Percentiles rank a stretch among this genome's conserved stretches.
phyloP scores from a whole-genome alignment of 2,797 vertebrate species.

The Parauchenoglanis punctatus region DNA sequence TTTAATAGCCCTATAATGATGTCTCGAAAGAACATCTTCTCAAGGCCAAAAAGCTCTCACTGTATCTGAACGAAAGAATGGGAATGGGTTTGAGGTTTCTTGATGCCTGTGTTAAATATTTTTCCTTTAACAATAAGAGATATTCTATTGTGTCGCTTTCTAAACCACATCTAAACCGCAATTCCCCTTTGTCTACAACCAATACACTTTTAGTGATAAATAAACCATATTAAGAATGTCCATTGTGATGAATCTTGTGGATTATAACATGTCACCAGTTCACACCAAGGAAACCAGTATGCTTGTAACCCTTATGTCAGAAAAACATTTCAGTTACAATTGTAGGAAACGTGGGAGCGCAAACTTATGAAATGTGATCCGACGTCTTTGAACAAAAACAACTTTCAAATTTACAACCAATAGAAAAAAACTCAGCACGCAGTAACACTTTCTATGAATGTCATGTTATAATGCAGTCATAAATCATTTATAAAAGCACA shows the following conservation, averaged over 20 bases:
- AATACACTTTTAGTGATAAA: background rate
- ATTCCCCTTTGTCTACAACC: background rate
- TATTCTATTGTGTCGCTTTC: background rate
- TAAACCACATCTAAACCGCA: background rate
- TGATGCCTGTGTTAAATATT: background rate
- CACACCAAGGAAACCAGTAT: background rate
- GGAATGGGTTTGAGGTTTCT: background rate
- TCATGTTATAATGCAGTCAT: background rate
- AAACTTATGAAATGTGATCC: background rate
- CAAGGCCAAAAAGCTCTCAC: background rate
- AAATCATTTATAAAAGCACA: background rate
- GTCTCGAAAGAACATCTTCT: background rate
- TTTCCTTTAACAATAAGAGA: background rate
- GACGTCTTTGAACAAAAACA: background rate
- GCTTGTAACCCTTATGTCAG: background rate
- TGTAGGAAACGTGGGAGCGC: background rate
- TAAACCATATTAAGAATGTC: background rate
- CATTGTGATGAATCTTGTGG: background rate
- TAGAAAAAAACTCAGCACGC: background rate
- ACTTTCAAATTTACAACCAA: background rate
- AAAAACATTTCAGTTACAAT: background rate
- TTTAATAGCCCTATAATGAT: conserved; percentile 13
- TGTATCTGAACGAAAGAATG: background rate
- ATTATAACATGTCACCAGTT: background rate
- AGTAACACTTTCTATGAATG: background rate